Percentiles rank a stretch among this genome's conserved stretches.
phyloP scores from a whole-genome alignment of 2,888 invertebrate species.

The Lycaena phlaeas region DNA sequence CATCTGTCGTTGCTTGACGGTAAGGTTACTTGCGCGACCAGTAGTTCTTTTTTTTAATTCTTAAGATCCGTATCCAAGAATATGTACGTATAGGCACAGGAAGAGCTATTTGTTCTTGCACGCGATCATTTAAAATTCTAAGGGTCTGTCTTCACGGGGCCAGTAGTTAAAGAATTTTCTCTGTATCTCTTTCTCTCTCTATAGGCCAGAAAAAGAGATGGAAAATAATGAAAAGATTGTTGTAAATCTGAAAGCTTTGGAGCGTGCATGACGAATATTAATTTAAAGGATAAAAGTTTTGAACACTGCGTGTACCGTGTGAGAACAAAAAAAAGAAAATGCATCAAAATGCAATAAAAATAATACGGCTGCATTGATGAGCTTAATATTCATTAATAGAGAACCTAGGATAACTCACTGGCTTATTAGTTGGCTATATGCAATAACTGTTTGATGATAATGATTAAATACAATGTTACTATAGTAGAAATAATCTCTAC shows the following conservation, averaged over 20 bases:
- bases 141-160: background rate
- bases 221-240: background rate
- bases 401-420: no score
- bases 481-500: conserved; percentile 1
- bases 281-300: no score
- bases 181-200: background rate
- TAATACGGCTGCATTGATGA: no score
- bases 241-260: background rate
- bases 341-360: no score
- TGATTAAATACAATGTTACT: no score
- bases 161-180: background rate
- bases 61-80: background rate
- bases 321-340: no score
- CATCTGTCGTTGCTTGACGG: background rate
- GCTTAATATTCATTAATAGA: no score
- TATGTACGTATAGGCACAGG: background rate
- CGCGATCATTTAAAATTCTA: conserved; percentile 2
- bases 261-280: no score
- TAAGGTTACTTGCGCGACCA: background rate
- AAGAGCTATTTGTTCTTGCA: background rate
- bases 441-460: no score
- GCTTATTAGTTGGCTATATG: no score
- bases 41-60: background rate
- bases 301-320: no score
- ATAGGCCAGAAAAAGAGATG: background rate